phyloP scores from a whole-genome alignment of 1,140 invertebrate genomes.

The Cardiocondyla obscurior region DNA sequence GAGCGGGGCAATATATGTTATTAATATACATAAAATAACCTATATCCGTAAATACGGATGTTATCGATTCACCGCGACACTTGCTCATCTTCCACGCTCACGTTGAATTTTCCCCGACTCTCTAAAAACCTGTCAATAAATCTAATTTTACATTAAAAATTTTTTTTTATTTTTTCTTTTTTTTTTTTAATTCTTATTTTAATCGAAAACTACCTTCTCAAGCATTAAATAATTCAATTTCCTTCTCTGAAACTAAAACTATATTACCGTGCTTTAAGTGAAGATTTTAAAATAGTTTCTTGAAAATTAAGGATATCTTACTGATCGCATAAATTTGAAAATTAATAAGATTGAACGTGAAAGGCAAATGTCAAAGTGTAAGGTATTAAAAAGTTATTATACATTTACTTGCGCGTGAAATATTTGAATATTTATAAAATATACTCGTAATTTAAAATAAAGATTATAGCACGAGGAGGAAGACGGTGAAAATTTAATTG shows the following conservation, averaged over 20 bases:
- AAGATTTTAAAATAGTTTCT: not conserved
- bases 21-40: slow-evolving; percentile 16
- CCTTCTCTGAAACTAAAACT: too few relatives aligned
- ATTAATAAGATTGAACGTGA: not conserved
- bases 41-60: not conserved
- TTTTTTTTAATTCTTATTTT: too few relatives aligned
- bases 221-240: not conserved
- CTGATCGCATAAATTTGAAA: not conserved
- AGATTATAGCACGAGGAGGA: not conserved
- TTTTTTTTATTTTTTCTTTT: too few relatives aligned
- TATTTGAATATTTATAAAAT: not conserved
- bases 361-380: not conserved
- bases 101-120: not conserved
- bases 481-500: not conserved
- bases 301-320: not conserved
- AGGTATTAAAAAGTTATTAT: not conserved
- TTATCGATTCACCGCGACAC: not conserved
- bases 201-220: too few relatives aligned
- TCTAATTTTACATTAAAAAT: too few relatives aligned
- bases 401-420: not conserved
- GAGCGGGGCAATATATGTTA: not conserved
- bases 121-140: not conserved
- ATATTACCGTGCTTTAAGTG: too few relatives aligned
- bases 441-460: not conserved
- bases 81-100: not conserved